Conservation (phyloP, 2,113 vertebrate species). For the Trogon melanurus region DNA sequence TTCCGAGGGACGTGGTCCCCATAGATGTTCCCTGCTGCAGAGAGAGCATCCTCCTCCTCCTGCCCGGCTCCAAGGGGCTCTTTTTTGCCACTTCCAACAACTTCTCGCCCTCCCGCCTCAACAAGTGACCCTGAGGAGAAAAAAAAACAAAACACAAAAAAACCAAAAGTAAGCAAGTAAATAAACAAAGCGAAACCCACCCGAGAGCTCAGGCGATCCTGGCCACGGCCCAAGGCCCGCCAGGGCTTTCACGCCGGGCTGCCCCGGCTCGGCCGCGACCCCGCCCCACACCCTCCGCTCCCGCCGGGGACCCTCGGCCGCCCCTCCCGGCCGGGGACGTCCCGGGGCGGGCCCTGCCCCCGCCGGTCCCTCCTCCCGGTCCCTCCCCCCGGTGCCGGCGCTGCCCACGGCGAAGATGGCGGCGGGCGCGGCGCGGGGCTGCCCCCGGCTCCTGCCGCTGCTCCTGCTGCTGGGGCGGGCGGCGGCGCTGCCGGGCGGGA, state of each 20-base stretch:
- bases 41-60: fast-evolving
- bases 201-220: fast-evolving
- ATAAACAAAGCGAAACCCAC: fast-evolving
- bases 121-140: background rate
- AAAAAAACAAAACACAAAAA: too few relatives aligned
- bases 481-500: conserved; percentile 69
- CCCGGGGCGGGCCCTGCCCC: background rate
- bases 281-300: too few relatives aligned
- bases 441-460: background rate
- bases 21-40: fast-evolving
- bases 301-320: too few relatives aligned
- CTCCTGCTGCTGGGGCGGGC: background rate
- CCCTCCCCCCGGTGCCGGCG: background rate
- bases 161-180: background rate
- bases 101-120: background rate
- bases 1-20: fast-evolving
- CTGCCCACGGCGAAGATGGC: background rate
- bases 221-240: background rate
- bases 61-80: fast-evolving
- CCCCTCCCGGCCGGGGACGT: too few relatives aligned
- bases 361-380: background rate
- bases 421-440: background rate
- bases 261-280: fast-evolving
- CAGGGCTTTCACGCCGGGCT: fast-evolving
- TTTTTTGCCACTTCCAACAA: background rate